Evolutionary conservation across 2,113 vertebrate genomes (phyloP), one percentile per base, ranked within the genome.

Genomic region (Diadophis punctatus): DNA sequence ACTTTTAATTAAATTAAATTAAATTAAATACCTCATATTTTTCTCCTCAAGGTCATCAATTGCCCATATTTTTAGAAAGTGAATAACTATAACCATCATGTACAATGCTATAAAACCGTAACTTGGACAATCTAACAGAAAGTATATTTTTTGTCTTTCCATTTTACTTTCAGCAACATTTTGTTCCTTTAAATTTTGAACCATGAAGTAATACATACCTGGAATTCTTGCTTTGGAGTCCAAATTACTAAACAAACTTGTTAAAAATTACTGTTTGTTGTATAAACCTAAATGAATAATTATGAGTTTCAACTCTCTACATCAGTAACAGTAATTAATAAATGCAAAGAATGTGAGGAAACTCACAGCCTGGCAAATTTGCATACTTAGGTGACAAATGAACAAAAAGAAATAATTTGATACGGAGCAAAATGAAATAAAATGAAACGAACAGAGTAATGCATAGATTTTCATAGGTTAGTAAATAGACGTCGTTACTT

Each of bases 81-180:
- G 93, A 93, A 92, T 90, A 93, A 90, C 87, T 96, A 86, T 92
- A 90, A 94, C 18, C 30, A 89, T 92, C 94, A 97, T 94, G 93
- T 97, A 8, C 92, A 95, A 93, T 92, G 60, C 90, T 95, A 92
- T 90, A 94, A 93, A 94, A 93, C n/a, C 88, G 39, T 94, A 94
- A 95, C 96, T 95, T 96, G 96, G 94, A 96, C 94, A 85, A 95
- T 94, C 88, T 93, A 93, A 56, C 93, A 90, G 92, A 89, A 92
- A 52, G 95, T 90, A 91, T 93, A 92, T 92, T 96, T 95, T n/a
- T 95, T 60, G 91, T 43, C 68, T 93, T 94, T 90, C 84, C 49
- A 84, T 95, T 95, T 95, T 95, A 90, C 87, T 87, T 94, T 95
- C 93, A 92, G 30, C 56, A 94, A 93, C 34, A 92, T 91, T 84